Base-by-base conservation (phyloP, 2,113 vertebrate species). In the Amphiprion percula region DNA sequence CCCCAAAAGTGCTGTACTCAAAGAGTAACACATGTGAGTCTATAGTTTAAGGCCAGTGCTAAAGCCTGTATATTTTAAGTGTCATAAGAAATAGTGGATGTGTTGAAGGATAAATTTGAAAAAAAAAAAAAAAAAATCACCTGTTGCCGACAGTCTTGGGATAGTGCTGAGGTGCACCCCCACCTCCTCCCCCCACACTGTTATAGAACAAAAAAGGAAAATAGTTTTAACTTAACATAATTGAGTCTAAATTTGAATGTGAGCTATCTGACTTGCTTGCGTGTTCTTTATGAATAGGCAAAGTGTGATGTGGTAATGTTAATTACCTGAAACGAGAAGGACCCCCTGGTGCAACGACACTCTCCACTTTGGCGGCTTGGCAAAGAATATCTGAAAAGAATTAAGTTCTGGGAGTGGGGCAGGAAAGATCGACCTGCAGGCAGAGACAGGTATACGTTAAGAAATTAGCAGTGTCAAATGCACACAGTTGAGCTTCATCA, bases 301-400 rank as follows among this genome's bases (percentile, higher is more conserved):
- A 4, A 5, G 1, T 17, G 26, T 16, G 0, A 23, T 2, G 0
- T 15, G 2, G 6, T 9, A 5, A 23, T 39, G 50, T 15, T 54
- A 3, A 56, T 17, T 93, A 99, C 98, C 98, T 99, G 97, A 99
- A 98, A 99, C 97, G 98, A 99, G 98, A 99, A 99, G 98, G 97
- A 97, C 97, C 97, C 97, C 97, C 98, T 98, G 96, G 96, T 97
- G 97, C 97, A 94, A 99, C 97, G 96, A 96, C 98, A 99, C 98
- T 99, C 98, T 99, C 98, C 98, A 99, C 98, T 99, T 99, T 99
- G 98, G 98, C 98, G 98, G 98, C 98, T 99, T 98, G 95, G 96
- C 95, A 96, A 97, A 96, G 95, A 96, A 97, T 97, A 87, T 94
- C 95, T 95, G 96, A 96, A 97, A 99, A 99, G 96, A 99, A 99